Evolutionary conservation across 2,797 vertebrate species (phyloP).

Genomic region (Nyctibius grandis): DNA sequence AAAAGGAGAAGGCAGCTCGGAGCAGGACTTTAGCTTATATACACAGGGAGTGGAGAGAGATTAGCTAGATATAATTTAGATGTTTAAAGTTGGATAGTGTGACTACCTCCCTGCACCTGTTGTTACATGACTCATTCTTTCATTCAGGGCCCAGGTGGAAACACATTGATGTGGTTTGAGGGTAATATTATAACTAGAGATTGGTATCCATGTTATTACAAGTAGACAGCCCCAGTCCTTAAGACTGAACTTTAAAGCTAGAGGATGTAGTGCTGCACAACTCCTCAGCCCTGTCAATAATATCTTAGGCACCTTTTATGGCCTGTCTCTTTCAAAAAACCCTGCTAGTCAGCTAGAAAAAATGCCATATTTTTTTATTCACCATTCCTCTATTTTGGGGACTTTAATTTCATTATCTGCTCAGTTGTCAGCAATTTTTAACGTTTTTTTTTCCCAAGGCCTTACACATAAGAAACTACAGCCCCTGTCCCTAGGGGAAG

Average conservation of each 20-base stretch:
- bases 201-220: constrained; percentile 26
- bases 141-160: constrained; percentile 39
- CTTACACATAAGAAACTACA: neutral
- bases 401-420: neutral
- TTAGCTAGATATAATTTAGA: constrained; percentile 35
- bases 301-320: neutral
- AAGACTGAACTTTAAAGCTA: neutral
- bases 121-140: constrained; percentile 56
- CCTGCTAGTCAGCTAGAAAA: neutral
- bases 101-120: constrained; percentile 52
- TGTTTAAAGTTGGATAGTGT: constrained; percentile 35
- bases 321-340: neutral
- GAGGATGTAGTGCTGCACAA: neutral
- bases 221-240: neutral
- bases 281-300: neutral
- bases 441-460: neutral
- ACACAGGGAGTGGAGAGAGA: neutral
- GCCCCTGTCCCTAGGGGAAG: neutral
- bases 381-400: neutral
- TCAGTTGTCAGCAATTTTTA: neutral
- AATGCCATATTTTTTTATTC: neutral
- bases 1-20: neutral
- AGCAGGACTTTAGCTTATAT: neutral
- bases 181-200: constrained; percentile 42
- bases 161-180: constrained; percentile 51